Base-by-base conservation (phyloP, 2,888 invertebrate species). In the Odontomyia ornata region DNA sequence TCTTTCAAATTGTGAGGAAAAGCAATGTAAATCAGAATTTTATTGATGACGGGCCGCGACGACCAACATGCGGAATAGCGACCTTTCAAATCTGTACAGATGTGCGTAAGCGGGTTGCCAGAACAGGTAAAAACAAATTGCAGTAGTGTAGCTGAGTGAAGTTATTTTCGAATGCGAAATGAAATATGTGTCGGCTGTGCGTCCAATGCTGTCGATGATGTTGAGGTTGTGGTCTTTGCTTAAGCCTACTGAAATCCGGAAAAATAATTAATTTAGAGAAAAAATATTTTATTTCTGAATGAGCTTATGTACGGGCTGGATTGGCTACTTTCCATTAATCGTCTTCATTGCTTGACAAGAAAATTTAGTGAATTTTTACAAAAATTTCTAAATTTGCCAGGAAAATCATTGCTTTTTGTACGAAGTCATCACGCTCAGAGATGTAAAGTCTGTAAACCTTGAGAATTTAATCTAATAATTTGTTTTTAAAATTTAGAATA, bases 11-110 rank as follows among this genome's bases (percentile, higher is more conserved):
- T 27, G 13, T 15, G 43, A 43, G 9, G 69, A 7, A n/a, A 43
- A 60, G 57, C 21, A 71, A 2, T 28, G 47, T 0, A 69, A 76
- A 28, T 57, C 30, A 11, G 1, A 73, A 27, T 73, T 57, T 67
- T n/a, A 30, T 47, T 23, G 43, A 75, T 62, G 64, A 72, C 52
- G 75, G 36, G 47, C 64, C 43, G 60, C 69, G 36, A 21, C 30
- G 23, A 47, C 47, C 47, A 76, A 76, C 76, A 77, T 76, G 77
- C 75, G 77, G 75, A 73, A 80, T 80, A 79, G 81, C 80, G 80
- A 81, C 81, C 80, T 81, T 80, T 81, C 80, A 80, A 81, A 81
- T 65, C 27, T 25, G 21, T 65, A 69, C 69, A 80, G 79, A 80
- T 80, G 80, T 80, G 77, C 75, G 77, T 30, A 77, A 77, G 77